Evolutionary conservation across 2,113 vertebrate species (phyloP).

Genomic region (Glaucidium brasilianum): DNA sequence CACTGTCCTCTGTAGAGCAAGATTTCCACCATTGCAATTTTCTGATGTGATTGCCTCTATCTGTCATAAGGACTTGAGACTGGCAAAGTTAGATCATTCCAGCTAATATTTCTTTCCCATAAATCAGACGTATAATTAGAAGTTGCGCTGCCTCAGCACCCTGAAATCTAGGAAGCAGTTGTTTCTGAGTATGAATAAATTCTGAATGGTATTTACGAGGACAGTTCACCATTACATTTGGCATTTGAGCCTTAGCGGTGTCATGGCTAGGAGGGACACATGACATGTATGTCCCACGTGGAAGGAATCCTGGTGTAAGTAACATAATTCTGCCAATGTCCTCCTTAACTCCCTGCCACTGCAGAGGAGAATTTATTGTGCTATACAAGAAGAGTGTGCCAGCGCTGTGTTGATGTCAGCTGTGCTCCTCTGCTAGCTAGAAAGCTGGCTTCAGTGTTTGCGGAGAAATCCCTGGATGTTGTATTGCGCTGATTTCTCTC

Average conservation of each 20-base stretch:
- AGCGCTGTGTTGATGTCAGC: neutral
- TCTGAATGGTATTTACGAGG: neutral
- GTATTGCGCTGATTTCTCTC: neutral
- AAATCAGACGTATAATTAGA: neutral
- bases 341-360: neutral
- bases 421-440: neutral
- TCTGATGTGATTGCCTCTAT: neutral
- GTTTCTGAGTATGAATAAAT: neutral
- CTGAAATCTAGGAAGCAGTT: neutral
- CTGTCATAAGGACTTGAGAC: neutral
- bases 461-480: neutral
- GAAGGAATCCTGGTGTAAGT: neutral
- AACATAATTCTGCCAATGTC: rapidly evolving
- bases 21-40: neutral
- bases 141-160: neutral
- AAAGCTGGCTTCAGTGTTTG: neutral
- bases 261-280: neutral
- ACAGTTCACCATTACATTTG: neutral
- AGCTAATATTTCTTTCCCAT: neutral
- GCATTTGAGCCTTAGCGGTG: neutral
- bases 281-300: neutral
- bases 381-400: neutral
- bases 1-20: neutral
- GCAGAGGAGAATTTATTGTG: neutral
- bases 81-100: neutral